Evolutionary conservation across 2,888 invertebrate genomes (phyloP).

Genomic region (Rotaria sp.): DNA sequence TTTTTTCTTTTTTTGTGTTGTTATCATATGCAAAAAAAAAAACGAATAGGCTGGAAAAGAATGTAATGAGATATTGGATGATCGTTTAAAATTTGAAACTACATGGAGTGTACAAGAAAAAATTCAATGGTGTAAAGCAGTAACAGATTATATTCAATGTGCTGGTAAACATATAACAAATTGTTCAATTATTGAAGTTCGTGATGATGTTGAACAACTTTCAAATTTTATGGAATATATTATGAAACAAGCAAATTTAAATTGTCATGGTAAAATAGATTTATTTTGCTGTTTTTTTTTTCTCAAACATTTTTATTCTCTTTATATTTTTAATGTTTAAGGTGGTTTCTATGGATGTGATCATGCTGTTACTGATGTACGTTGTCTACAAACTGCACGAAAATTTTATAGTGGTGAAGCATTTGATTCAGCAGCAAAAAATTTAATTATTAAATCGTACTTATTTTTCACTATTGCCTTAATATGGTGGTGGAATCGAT

Average conservation of each 20-base stretch:
- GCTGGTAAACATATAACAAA: constrained; percentile 35
- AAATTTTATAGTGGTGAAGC: background rate
- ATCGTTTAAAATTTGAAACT: constrained; percentile 30
- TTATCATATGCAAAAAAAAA: background rate
- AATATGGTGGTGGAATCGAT: background rate
- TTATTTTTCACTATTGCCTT: background rate
- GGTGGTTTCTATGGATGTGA: constrained; percentile 38
- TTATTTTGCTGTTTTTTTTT: too few species aligned
- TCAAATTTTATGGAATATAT: constrained; percentile 37
- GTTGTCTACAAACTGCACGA: background rate
- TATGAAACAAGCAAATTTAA: constrained; percentile 30
- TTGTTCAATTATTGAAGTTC: constrained; percentile 35
- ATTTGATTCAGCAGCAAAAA: background rate
- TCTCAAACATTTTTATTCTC: background rate
- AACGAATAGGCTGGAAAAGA: constrained; percentile 27
- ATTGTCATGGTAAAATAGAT: constrained; percentile 21
- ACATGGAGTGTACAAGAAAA: constrained; percentile 36
- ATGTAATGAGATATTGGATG: constrained; percentile 33
- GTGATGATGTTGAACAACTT: constrained; percentile 36
- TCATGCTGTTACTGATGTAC: constrained; percentile 29
- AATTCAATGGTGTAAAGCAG: constrained; percentile 37
- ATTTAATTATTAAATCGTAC: background rate
- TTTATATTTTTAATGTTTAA: background rate
- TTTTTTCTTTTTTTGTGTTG: background rate
- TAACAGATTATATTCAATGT: constrained; percentile 36